Base-by-base conservation (phyloP, 2,113 vertebrate genomes). In the Craseonycteris thonglongyai region DNA sequence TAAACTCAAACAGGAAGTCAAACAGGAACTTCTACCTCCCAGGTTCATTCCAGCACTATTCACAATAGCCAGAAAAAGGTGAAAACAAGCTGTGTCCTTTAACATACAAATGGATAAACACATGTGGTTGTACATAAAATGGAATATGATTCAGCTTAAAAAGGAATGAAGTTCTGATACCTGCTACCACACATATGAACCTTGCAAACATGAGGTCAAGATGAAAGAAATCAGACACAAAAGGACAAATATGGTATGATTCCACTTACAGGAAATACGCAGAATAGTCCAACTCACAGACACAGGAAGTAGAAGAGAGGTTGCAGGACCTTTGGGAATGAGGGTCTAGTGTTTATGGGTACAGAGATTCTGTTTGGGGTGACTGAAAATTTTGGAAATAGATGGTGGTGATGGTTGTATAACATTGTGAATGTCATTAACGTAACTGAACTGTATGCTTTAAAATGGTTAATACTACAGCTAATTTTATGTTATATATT, bases 51-150 rank as follows among this genome's bases (percentile, higher is more conserved):
- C 26, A 33, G 4, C 22, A 1, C 7, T 8, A 10, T 30, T 21
- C 38, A 8, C 40, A 18, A 10, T 4, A 66, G 30, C 58, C 81
- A 7, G 58, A 19, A 14, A 13, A 80, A 19, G 2, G 4, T 40
- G 7, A 42, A 80, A 88, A 40, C 49, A 16, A 11, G 38, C 22
- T 16, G 28, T 59, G 63, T 16, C 82, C 33, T 10, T 18, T 19
- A 1, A 7, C 28, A 40, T 15, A 16, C 1, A 11, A 63, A 2
- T 9, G 26, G 12, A 35, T 8, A 12, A 13, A 6, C 26, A 11
- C 1, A 10, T 1, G 10, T 19, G 35, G 0, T 3, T 22, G 0
- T 28, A 30, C 2, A 0, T 15, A 13, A n/a, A 12, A 0, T 3
- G 15, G 42, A 24, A 35, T 21, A 16, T 12, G 11, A 6, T 18